Conservation (phyloP, 2,797 vertebrate species). For the Zalophus californianus region DNA sequence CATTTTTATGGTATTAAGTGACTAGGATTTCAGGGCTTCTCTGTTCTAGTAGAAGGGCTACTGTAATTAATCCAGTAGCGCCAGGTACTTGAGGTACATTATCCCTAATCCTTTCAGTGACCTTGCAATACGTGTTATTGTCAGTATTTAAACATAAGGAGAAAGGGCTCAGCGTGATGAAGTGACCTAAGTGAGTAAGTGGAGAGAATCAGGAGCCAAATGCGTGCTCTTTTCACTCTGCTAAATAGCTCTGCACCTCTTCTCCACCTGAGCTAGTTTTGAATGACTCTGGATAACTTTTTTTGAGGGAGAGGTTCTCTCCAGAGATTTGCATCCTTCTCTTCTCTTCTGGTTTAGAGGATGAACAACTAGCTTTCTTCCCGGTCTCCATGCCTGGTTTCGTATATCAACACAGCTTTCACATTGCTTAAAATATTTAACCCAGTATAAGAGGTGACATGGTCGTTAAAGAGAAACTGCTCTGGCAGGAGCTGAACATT, state of each 20-base stretch:
- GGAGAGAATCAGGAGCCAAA: not conserved
- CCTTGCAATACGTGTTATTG: not conserved
- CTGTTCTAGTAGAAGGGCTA: not conserved
- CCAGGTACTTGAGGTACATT: not conserved
- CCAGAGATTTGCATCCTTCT: not conserved
- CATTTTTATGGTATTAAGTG: not conserved
- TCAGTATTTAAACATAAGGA: not conserved
- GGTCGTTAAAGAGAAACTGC: constrained; percentile 54
- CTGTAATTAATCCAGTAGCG: not conserved
- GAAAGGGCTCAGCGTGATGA: not conserved
- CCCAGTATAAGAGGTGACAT: constrained; percentile 27
- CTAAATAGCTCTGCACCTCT: not conserved
- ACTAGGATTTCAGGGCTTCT: not conserved
- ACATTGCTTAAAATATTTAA: constrained; percentile 60
- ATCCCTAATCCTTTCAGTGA: not conserved
- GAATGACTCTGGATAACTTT: not conserved
- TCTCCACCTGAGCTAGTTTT: not conserved
- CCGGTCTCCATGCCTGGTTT: not conserved
- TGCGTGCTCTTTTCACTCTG: not conserved
- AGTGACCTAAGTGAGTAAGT: not conserved
- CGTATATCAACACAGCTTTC: not conserved
- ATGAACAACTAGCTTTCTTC: not conserved
- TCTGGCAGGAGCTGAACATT: not conserved
- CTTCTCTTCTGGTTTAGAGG: not conserved
- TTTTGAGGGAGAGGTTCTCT: not conserved